Conservation (phyloP, 2,888 invertebrate genomes). For the Marronus borbonicus region DNA sequence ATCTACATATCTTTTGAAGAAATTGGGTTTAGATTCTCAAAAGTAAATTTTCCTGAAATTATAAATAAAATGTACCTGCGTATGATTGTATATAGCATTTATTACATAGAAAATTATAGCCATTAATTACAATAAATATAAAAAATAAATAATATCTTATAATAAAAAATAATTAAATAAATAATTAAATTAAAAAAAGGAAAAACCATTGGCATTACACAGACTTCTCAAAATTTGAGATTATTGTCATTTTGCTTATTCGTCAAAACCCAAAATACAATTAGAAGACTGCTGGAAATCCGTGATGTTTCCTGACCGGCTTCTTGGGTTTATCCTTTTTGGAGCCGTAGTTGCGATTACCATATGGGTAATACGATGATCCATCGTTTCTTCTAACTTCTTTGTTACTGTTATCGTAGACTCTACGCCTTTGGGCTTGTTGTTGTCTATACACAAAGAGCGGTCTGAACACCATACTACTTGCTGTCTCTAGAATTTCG, state of each 20-base stretch:
- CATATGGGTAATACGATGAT: constrained; percentile 17
- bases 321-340: not conserved
- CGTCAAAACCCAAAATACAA: not conserved
- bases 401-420: not conserved
- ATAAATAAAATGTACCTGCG: too few species aligned
- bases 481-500: constrained; percentile 9
- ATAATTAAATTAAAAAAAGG: constrained; percentile 16
- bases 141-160: not conserved
- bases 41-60: too few species aligned
- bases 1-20: too few species aligned
- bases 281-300: not conserved
- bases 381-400: not conserved
- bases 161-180: constrained; percentile 8
- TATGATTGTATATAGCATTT: not conserved
- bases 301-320: not conserved
- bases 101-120: not conserved
- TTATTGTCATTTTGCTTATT: not conserved
- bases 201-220: constrained; percentile 7
- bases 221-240: not conserved
- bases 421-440: constrained; percentile 43
- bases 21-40: too few species aligned
- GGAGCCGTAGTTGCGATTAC: constrained; percentile 17
- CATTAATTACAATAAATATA: not conserved
- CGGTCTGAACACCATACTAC: constrained; percentile 39
- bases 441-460: constrained; percentile 45